phyloP scores from a whole-genome alignment of 2,888 invertebrate species.

The Tenthredo notha region DNA sequence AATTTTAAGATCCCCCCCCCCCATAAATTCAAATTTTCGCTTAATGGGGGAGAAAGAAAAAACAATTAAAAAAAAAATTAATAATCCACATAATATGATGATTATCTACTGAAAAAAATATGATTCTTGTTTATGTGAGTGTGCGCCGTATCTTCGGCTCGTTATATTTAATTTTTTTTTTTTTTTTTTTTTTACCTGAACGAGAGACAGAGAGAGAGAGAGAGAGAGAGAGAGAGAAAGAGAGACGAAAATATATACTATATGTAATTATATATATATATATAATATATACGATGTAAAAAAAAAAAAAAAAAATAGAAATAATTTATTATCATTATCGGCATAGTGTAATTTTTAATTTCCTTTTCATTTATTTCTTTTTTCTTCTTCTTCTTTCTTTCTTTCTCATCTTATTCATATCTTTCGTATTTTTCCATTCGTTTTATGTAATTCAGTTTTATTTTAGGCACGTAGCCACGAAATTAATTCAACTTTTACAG shows the following conservation, averaged over 20 bases:
- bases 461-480: conserved; percentile 27
- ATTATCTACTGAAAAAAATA: neutral
- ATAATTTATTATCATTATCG: neutral
- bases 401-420: neutral
- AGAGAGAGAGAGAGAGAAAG: neutral
- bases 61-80: conserved; percentile 36
- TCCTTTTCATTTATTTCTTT: neutral
- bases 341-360: neutral
- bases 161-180: neutral
- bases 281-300: neutral
- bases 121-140: neutral
- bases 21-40: neutral
- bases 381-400: conserved; percentile 22
- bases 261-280: neutral
- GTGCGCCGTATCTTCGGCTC: neutral
- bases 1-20: conserved; percentile 46
- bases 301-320: neutral
- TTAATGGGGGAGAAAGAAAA: neutral
- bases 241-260: neutral
- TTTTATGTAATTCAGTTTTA: neutral
- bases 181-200: neutral
- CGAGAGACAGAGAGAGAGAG: neutral
- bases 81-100: neutral
- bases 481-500: conserved; percentile 39
- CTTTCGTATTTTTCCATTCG: neutral